Evolutionary conservation across 1,140 invertebrate species (phyloP).

Genomic region (Musca vetustissima): DNA sequence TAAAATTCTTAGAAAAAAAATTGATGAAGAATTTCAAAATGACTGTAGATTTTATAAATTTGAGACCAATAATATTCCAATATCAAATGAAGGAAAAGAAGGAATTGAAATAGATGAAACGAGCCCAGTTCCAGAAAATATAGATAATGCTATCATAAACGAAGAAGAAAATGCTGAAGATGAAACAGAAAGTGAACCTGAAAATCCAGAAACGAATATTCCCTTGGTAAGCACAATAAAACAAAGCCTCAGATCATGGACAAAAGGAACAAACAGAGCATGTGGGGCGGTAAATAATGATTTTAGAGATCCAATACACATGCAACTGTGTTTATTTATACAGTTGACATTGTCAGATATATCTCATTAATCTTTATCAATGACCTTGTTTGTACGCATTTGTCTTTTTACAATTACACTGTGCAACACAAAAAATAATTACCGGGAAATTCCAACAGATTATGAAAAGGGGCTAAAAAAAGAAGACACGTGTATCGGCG

Average conservation of each 20-base stretch:
- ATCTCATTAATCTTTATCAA: no score
- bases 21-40: background rate
- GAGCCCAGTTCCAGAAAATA: background rate
- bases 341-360: no score
- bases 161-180: background rate
- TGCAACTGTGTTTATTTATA: no score
- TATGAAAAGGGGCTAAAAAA: no score
- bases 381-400: no score
- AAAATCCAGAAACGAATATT: background rate
- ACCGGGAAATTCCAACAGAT: no score
- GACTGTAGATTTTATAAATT: background rate
- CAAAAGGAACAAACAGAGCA: background rate
- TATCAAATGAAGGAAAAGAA: background rate
- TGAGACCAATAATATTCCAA: background rate
- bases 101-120: background rate
- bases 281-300: background rate
- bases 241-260: background rate
- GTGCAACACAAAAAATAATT: no score
- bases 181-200: background rate
- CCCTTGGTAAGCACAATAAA: background rate
- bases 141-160: background rate
- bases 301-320: background rate
- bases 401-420: no score
- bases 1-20: background rate
- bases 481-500: no score